These are phyloP conservation scores for Hippopotamus amphibius DNA, from an alignment of 2,113 vertebrate genomes.

Conservation along the genomic window DNA sequence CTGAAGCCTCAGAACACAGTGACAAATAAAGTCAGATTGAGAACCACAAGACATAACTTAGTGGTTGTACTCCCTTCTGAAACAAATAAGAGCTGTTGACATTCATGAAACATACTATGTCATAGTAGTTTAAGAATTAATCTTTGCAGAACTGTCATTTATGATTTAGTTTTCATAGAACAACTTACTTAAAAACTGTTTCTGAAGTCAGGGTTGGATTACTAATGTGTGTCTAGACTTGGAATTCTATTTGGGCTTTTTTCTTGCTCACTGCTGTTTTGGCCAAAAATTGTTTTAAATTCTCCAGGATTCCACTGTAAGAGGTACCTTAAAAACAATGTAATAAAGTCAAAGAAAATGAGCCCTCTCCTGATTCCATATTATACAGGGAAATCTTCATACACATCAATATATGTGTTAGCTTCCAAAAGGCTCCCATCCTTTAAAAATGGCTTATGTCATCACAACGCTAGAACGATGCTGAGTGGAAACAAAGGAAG, in stretches of 20 bases:
- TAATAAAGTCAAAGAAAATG: not conserved
- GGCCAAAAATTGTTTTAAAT: constrained; percentile 59
- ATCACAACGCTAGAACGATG: not conserved
- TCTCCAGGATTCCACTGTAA: not conserved
- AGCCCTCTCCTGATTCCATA: not conserved
- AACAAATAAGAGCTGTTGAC: not conserved
- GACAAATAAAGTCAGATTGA: not conserved
- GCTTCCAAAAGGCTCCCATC: not conserved
- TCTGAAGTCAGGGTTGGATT: constrained; percentile 62
- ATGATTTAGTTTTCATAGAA: constrained; percentile 63
- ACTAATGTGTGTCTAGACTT: constrained; percentile 53
- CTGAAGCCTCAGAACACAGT: not conserved
- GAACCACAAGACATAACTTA: constrained; percentile 30
- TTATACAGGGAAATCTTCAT: not conserved
- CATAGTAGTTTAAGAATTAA: not conserved
- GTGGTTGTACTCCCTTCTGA: not conserved
- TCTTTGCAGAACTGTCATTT: constrained; percentile 50
- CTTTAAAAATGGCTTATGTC: constrained; percentile 24
- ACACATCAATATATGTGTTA: not conserved
- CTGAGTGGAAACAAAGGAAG: not conserved
- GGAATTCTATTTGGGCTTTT: constrained; percentile 62
- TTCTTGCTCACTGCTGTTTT: not conserved
- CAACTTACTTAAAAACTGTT: constrained; percentile 63
- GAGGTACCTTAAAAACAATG: constrained; percentile 37
- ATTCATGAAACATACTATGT: not conserved